phyloP scores from a whole-genome alignment of 2,113 vertebrate genomes.

The Ellobius talpinus region DNA sequence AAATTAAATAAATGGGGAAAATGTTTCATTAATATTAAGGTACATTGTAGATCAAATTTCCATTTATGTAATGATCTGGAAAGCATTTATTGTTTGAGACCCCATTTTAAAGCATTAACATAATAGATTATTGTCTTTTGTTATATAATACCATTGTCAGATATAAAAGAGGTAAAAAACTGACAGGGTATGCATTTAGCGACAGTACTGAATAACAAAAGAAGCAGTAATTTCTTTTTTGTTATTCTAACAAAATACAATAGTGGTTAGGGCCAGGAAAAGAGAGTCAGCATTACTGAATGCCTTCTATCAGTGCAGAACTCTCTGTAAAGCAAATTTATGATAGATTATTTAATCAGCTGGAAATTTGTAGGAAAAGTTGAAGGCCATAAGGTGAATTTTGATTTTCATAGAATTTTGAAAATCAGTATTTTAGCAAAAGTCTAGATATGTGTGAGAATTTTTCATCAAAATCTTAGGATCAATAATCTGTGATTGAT shows the following conservation, averaged over 20 bases:
- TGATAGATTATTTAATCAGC: neutral
- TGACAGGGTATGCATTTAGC: conserved; percentile 18
- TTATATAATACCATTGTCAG: conserved; percentile 28
- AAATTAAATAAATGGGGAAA: conserved; percentile 13
- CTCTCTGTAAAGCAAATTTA: neutral
- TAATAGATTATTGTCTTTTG: conserved; percentile 26
- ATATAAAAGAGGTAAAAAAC: conserved; percentile 23
- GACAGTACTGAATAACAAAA: neutral
- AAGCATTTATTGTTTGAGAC: conserved; percentile 48
- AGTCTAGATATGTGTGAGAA: neutral
- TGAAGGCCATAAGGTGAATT: conserved; percentile 17
- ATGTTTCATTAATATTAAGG: conserved; percentile 26
- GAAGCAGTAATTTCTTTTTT: neutral
- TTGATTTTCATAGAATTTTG: conserved; percentile 45
- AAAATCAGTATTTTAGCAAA: conserved; percentile 27
- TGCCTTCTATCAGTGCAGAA: neutral
- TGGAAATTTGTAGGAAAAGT: neutral
- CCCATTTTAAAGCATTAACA: neutral
- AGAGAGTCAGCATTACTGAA: neutral
- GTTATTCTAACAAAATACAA: conserved; percentile 12
- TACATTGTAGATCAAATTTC: conserved; percentile 39
- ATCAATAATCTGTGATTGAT: neutral
- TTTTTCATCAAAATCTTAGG: neutral
- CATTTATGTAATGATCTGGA: conserved; percentile 44
- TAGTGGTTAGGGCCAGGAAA: neutral